These are phyloP conservation scores for Eurypyga helias DNA, from an alignment of 2,113 vertebrate species.

Conservation along the genomic window DNA sequence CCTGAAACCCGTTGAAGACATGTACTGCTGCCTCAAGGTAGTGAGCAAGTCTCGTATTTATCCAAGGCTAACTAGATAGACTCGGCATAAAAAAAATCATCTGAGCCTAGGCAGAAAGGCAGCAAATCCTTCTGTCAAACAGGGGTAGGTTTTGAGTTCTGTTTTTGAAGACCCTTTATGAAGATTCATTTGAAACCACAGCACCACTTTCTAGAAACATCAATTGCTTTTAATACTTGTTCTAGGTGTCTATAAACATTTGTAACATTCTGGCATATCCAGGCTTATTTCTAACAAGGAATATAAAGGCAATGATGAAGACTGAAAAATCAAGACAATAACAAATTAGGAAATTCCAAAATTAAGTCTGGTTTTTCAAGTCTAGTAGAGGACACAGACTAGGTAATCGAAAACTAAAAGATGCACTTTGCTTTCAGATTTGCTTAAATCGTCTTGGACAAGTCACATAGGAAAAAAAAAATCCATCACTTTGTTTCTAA, in stretches of 20 bases:
- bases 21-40: neutral
- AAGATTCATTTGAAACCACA: neutral
- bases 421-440: neutral
- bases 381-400: neutral
- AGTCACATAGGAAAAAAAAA: neutral
- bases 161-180: neutral
- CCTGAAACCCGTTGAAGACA: neutral
- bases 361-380: neutral
- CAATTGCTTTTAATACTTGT: neutral
- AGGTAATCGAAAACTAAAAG: neutral
- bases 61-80: neutral
- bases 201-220: neutral
- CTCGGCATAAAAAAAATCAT: neutral
- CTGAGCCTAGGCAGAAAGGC: neutral
- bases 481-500: neutral
- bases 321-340: neutral
- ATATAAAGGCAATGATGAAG: neutral
- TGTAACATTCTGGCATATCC: neutral
- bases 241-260: neutral
- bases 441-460: neutral
- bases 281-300: neutral
- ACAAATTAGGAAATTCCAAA: neutral
- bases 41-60: neutral
- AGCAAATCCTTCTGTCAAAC: neutral
- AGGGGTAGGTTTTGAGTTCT: neutral